A percentile compares a stretch with the other conserved stretches of the same genome.
These are phyloP conservation scores for Colletes gigas DNA, from an alignment of 1,140 invertebrate species.

Conservation along the genomic window DNA sequence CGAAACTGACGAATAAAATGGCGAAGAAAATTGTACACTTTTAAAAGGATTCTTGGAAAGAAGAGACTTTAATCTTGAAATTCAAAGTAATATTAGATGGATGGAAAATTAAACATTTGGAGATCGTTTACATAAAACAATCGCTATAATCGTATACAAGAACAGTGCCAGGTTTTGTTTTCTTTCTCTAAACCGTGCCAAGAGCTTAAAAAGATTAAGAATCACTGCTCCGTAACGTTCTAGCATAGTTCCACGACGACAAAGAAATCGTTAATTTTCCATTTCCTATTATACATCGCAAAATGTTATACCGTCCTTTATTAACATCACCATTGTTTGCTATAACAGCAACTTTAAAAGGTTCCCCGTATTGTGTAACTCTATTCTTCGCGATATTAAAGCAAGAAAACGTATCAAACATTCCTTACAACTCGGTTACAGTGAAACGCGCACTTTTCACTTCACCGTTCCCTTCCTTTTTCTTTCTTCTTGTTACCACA, in stretches of 20 bases:
- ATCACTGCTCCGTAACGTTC: background rate
- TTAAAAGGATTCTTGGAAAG: no score
- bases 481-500: background rate
- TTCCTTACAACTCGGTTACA: constrained; percentile 41
- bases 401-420: constrained; percentile 10
- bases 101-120: no score
- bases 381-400: constrained; percentile 4
- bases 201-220: no score
- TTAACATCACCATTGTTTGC: background rate
- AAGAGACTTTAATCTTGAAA: no score
- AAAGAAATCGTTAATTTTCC: background rate
- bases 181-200: no score
- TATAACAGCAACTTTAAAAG: background rate
- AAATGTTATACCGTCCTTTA: background rate
- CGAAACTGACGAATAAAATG: no score
- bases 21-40: no score
- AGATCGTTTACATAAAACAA: no score
- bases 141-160: no score
- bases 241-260: background rate
- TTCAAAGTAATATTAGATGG: no score
- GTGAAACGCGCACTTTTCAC: constrained; percentile 26
- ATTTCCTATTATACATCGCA: background rate
- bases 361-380: background rate
- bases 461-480: background rate
- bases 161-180: no score